A percentile compares a stretch with the other conserved stretches of the same genome.
Conservation (phyloP, 2,888 invertebrate genomes). For the Amiota mariae region DNA sequence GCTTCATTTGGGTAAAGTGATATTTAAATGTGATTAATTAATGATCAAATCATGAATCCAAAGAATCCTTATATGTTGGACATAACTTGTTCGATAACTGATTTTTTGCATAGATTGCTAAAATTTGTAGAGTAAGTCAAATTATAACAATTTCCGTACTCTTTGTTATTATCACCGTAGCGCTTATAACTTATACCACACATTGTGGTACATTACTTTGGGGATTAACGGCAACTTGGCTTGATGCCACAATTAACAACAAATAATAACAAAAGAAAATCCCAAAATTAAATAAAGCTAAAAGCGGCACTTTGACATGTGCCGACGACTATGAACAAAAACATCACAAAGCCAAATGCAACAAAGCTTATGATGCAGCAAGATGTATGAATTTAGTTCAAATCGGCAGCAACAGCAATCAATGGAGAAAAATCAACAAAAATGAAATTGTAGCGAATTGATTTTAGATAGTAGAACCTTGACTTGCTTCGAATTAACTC, state of each 20-base stretch:
- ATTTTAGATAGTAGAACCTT: constrained; percentile 45
- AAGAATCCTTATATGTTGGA: too few relatives aligned
- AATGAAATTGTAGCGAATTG: constrained; percentile 65
- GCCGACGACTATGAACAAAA: constrained; percentile 10
- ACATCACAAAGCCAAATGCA: constrained; percentile 21
- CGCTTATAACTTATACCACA: too few relatives aligned
- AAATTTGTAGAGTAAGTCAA: neutral
- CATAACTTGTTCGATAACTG: too few relatives aligned
- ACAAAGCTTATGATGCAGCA: constrained; percentile 9
- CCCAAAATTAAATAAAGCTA: constrained; percentile 1
- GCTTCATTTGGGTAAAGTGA: neutral
- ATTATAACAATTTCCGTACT: neutral
- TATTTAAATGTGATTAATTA: neutral
- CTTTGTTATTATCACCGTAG: neutral
- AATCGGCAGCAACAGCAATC: neutral
- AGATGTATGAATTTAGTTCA: neutral
- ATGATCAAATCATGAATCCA: neutral
- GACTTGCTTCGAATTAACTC: neutral
- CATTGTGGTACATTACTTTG: too few relatives aligned
- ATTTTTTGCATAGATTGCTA: neutral
- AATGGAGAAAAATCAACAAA: constrained; percentile 58
- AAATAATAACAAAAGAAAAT: constrained; percentile 18
- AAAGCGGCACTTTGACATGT: constrained; percentile 10
- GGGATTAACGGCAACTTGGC: constrained; percentile 16
- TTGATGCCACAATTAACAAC: constrained; percentile 23